A percentile compares a stretch with the other conserved stretches of the same genome.
These are phyloP conservation scores for Columba guinea DNA, from an alignment of 2,797 vertebrate genomes.

Conservation along the genomic window DNA sequence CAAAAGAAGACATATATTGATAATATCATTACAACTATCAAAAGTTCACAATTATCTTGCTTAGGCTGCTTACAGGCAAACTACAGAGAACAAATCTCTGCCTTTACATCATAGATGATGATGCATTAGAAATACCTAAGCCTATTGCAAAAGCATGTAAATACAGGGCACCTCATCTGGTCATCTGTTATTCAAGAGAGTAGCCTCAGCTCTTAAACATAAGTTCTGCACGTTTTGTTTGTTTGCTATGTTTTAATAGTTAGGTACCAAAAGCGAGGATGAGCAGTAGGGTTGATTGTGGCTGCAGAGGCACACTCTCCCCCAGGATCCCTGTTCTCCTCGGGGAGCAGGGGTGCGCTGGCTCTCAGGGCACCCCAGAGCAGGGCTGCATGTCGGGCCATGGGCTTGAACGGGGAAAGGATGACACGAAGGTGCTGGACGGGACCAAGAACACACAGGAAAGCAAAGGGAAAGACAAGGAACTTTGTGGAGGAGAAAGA, in stretches of 20 bases:
- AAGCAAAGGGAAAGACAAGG: not conserved
- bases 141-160: fast-evolving
- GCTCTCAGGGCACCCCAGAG: not conserved
- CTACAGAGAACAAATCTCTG: fast-evolving
- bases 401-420: not conserved
- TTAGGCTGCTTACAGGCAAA: not conserved
- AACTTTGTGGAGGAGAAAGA: no score
- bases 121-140: not conserved
- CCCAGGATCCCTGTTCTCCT: fast-evolving
- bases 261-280: not conserved
- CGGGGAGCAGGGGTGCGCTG: fast-evolving
- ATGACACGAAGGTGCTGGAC: not conserved
- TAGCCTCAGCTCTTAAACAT: fast-evolving
- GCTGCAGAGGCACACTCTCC: not conserved
- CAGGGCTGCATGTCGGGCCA: not conserved
- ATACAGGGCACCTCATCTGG: no score
- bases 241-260: not conserved
- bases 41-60: not conserved
- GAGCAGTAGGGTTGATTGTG: fast-evolving
- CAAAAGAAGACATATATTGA: not conserved
- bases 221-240: no score
- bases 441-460: not conserved
- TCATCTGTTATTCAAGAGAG: fast-evolving
- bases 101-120: not conserved
- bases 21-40: not conserved